phyloP scores from a whole-genome alignment of 1,140 invertebrate genomes.

The Zaprionus nigranus region DNA sequence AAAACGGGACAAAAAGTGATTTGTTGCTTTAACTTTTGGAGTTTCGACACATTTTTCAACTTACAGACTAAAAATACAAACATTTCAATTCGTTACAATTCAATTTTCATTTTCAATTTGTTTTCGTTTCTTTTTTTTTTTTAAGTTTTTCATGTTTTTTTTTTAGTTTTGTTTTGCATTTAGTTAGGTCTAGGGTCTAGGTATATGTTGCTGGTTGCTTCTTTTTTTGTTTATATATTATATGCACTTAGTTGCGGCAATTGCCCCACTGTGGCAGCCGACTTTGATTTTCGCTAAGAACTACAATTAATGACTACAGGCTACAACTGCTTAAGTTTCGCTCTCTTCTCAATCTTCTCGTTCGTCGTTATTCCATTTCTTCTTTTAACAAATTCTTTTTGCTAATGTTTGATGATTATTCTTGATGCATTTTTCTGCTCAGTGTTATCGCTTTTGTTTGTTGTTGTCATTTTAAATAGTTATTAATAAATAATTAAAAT shows the following conservation, averaged over 20 bases:
- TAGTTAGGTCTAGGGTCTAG: constrained; percentile 38
- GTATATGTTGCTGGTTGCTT: constrained; percentile 39
- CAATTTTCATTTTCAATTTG: constrained; percentile 35
- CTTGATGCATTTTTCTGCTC: constrained; percentile 49
- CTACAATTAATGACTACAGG: constrained; percentile 81
- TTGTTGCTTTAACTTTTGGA: constrained; percentile 35
- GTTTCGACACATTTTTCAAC: constrained; percentile 42
- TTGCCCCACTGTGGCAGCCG: constrained; percentile 47
- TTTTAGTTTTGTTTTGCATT: constrained; percentile 10
- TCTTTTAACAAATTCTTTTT: constrained; percentile 53
- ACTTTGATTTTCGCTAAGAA: constrained; percentile 79
- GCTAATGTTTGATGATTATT: constrained; percentile 74
- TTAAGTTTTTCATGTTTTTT: constrained; percentile 31
- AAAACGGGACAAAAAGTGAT: constrained; percentile 19
- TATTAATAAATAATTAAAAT: constrained; percentile 78
- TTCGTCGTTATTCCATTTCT: constrained; percentile 38
- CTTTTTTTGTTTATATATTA: constrained; percentile 56
- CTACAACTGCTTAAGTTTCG: constrained; percentile 71
- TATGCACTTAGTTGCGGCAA: constrained; percentile 78
- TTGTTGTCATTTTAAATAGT: constrained; percentile 62
- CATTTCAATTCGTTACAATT: constrained; percentile 48
- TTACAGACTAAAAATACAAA: constrained; percentile 54
- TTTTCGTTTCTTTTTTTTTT: constrained; percentile 33
- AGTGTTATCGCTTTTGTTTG: constrained; percentile 39
- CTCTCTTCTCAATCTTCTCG: constrained; percentile 27